These are phyloP conservation scores for Bombus superbus DNA, from an alignment of 1,140 invertebrate genomes.

Conservation along the genomic window DNA sequence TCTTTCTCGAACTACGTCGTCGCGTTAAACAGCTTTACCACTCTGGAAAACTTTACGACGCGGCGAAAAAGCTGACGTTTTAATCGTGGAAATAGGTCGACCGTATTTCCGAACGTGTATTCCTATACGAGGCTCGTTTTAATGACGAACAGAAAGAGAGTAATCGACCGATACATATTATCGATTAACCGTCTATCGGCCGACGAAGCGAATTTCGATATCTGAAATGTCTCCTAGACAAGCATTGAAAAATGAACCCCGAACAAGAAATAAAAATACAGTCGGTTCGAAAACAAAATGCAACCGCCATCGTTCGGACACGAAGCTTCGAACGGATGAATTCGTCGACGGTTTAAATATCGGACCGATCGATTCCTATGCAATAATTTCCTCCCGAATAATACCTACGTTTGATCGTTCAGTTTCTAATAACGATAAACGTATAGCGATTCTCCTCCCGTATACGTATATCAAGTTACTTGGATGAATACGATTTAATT, in stretches of 20 bases:
- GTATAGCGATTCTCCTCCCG: neutral
- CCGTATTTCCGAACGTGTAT: neutral
- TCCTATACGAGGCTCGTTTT: neutral
- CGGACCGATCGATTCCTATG: neutral
- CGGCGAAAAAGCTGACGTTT: neutral
- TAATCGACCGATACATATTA: conserved; percentile 30
- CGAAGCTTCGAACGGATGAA: neutral
- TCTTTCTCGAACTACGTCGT: conserved; percentile 3
- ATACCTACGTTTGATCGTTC: neutral
- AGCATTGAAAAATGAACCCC: conserved; percentile 30
- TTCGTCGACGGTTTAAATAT: neutral
- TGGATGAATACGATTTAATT: neutral
- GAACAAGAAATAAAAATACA: neutral
- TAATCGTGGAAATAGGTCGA: conserved; percentile 2
- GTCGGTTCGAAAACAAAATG: neutral
- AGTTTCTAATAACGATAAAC: neutral
- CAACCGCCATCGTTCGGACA: neutral
- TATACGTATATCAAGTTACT: too few relatives aligned
- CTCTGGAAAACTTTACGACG: neutral
- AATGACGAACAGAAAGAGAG: neutral
- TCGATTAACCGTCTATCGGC: conserved; percentile 36
- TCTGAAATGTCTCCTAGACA: conserved; percentile 31
- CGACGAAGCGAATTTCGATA: conserved; percentile 44
- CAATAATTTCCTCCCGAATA: neutral
- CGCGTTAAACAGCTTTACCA: neutral